Evolutionary conservation across 2,888 invertebrate species (phyloP).

Genomic region (Perizoma affinitatum): DNA sequence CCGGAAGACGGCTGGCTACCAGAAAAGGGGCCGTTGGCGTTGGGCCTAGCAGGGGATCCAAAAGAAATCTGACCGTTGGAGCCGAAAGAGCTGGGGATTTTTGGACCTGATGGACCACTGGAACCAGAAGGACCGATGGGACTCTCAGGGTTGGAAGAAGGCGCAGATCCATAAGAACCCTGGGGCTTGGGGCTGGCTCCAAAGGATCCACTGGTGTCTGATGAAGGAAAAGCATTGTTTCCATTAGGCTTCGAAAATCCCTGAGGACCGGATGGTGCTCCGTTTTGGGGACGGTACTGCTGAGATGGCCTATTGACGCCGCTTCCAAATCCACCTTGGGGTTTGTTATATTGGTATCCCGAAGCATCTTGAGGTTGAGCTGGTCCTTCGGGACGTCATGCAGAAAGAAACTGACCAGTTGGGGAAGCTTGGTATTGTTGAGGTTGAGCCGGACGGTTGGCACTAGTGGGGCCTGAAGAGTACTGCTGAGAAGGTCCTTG

Average conservation of each 20-base stretch:
- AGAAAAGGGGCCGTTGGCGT: constrained; percentile 15
- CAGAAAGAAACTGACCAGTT: constrained; percentile 30
- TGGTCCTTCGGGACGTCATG: constrained; percentile 35
- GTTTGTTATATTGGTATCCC: constrained; percentile 50
- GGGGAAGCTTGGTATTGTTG: constrained; percentile 17
- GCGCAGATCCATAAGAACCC: constrained; percentile 32
- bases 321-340: constrained; percentile 38
- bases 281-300: constrained; percentile 31
- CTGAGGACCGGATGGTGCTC: constrained; percentile 29
- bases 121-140: constrained; percentile 26
- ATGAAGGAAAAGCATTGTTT: constrained; percentile 19
- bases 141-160: constrained; percentile 18
- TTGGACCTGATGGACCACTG: constrained; percentile 29
- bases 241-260: constrained; percentile 29
- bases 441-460: too few species aligned
- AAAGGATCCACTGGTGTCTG: constrained; percentile 10
- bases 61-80: constrained; percentile 30
- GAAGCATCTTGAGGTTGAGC: constrained; percentile 41
- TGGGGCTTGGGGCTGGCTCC: constrained; percentile 29
- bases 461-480: constrained; percentile 8
- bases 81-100: constrained; percentile 31
- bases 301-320: constrained; percentile 19
- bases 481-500: constrained; percentile 15
- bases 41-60: constrained; percentile 24
- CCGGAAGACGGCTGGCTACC: constrained; percentile 27